Conservation (phyloP, 2,797 vertebrate genomes). For the Triplophysa yarkandensis region DNA sequence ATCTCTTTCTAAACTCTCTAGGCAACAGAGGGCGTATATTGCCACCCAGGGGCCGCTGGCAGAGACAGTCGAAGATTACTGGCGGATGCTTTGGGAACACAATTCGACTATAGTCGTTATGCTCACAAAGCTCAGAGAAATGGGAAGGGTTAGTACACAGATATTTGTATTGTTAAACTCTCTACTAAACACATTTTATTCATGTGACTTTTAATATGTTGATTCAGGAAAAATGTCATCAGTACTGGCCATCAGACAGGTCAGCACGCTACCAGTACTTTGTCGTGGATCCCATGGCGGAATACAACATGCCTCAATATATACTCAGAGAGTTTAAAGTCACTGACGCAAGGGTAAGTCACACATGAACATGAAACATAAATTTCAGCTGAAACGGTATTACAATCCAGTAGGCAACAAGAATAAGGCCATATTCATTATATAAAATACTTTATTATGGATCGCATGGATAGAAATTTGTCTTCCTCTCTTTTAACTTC, state of each 20-base stretch:
- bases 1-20: conserved; percentile 53
- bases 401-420: too few relatives aligned
- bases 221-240: conserved; percentile 94
- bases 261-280: conserved; percentile 99
- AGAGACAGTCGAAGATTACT: conserved; percentile 98
- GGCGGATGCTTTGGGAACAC: conserved; percentile 99
- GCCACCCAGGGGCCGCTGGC: conserved; percentile 96
- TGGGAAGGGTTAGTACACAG: conserved; percentile 88
- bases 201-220: conserved; percentile 42
- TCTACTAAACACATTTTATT: background rate
- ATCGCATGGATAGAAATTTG: background rate
- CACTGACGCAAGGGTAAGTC: conserved; percentile 94
- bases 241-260: conserved; percentile 97
- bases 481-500: background rate
- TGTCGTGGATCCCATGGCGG: conserved; percentile 98
- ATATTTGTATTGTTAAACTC: background rate
- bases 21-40: conserved; percentile 96
- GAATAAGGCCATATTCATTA: background rate
- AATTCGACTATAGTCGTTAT: conserved; percentile 99
- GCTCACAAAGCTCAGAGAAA: conserved; percentile 97
- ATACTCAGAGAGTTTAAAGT: conserved; percentile 98
- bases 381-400: too few relatives aligned
- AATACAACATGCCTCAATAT: conserved; percentile 99
- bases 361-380: background rate
- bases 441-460: background rate